Percentiles rank a stretch among this genome's conserved stretches.
These are phyloP conservation scores for Plestiodon gilberti DNA, from an alignment of 2,113 vertebrate species.

Conservation along the genomic window DNA sequence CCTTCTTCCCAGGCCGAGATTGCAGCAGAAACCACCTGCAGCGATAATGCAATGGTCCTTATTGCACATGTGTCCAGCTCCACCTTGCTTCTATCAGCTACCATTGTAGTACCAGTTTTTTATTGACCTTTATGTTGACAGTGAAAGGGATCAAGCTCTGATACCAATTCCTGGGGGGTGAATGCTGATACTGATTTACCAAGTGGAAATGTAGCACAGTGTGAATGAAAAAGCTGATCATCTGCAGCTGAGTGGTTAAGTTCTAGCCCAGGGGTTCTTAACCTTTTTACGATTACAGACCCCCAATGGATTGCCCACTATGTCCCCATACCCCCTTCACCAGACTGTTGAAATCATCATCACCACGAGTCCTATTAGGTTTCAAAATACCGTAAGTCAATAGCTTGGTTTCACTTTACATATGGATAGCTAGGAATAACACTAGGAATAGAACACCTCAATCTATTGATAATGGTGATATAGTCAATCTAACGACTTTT, in stretches of 20 bases:
- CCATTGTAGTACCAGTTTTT: not conserved
- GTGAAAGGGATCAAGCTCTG: not conserved
- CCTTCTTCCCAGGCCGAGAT: constrained; percentile 15
- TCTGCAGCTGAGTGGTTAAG: not conserved
- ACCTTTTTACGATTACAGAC: too few relatives aligned
- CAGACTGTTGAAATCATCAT: too few relatives aligned
- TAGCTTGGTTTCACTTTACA: too few relatives aligned
- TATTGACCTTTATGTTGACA: not conserved
- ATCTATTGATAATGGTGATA: too few relatives aligned
- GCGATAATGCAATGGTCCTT: not conserved
- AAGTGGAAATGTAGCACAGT: not conserved
- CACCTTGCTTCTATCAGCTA: not conserved
- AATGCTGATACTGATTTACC: not conserved
- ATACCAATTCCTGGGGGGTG: not conserved
- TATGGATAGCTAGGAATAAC: too few relatives aligned
- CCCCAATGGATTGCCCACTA: too few relatives aligned
- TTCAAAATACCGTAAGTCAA: too few relatives aligned
- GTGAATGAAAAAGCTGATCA: not conserved
- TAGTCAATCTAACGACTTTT: too few relatives aligned
- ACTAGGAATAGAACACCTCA: too few relatives aligned
- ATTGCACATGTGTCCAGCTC: not conserved
- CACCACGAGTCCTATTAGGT: too few relatives aligned
- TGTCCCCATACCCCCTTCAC: too few relatives aligned
- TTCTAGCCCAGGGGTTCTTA: too few relatives aligned
- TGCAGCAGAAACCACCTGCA: constrained; percentile 39